A percentile compares a stretch with the other conserved stretches of the same genome.
Conservation (phyloP, 2,888 invertebrate species). For the Mellilla xanthometata region DNA sequence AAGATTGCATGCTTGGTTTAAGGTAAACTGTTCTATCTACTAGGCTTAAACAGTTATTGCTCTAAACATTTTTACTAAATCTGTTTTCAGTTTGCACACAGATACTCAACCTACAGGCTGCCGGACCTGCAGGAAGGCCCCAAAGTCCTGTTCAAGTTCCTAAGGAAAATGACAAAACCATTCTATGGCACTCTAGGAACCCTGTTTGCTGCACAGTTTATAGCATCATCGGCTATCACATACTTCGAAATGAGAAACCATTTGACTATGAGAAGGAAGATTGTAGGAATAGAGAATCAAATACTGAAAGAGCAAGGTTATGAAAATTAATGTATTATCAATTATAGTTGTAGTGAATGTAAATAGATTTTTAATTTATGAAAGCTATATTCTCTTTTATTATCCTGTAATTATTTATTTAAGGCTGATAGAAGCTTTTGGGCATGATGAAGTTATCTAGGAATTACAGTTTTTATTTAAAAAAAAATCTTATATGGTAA, state of each 20-base stretch:
- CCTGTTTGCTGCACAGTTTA: conserved; percentile 74
- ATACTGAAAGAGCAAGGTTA: conserved; percentile 34
- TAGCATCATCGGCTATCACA: conserved; percentile 82
- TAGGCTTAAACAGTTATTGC: not conserved
- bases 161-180: conserved; percentile 78
- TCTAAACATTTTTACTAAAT: too few relatives aligned
- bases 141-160: conserved; percentile 74
- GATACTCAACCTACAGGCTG: conserved; percentile 84
- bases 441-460: too few relatives aligned
- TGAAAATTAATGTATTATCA: conserved; percentile 4
- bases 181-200: conserved; percentile 72
- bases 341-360: conserved; percentile 8
- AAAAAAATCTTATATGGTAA: too few relatives aligned
- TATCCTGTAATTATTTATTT: too few relatives aligned
- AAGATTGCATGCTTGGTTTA: too few relatives aligned
- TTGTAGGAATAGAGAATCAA: conserved; percentile 60
- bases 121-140: conserved; percentile 84
- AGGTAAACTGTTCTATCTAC: too few relatives aligned
- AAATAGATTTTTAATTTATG: conserved; percentile 26
- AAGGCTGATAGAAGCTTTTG: too few relatives aligned
- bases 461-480: too few relatives aligned
- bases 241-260: conserved; percentile 83
- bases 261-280: conserved; percentile 57
- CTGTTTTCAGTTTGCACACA: conserved; percentile 82
- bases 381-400: not conserved